These are phyloP conservation scores for Branchinecta lindahli DNA, from an alignment of 1,140 invertebrate species.

Conservation along the genomic window DNA sequence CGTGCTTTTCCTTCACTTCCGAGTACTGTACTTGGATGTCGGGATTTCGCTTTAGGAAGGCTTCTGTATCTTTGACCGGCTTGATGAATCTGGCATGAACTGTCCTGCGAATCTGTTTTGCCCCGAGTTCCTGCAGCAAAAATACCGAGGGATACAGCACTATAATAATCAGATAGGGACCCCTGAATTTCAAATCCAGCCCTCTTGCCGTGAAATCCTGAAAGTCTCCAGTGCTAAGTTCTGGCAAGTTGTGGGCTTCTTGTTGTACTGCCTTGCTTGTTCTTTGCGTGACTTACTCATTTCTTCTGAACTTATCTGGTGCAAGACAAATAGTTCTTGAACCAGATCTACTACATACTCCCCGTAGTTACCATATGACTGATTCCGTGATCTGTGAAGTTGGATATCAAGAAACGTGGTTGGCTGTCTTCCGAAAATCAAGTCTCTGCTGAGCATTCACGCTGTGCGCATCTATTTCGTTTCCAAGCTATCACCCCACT, in stretches of 20 bases:
- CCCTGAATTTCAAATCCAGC: neutral
- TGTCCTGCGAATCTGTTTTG: neutral
- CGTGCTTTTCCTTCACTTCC: too few relatives aligned
- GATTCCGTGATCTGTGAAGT: neutral
- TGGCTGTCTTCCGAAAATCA: conserved; percentile 10
- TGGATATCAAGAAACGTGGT: neutral
- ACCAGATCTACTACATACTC: neutral
- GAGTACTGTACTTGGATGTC: neutral
- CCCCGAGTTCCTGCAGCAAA: neutral
- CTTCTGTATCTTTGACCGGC: neutral
- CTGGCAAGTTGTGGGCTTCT: neutral
- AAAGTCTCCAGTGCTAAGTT: neutral
- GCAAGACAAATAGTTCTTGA: neutral
- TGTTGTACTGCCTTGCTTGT: neutral
- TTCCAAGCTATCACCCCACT: too few relatives aligned
- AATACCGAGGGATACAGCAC: neutral
- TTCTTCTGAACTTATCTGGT: neutral
- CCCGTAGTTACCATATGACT: neutral
- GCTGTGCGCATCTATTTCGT: too few relatives aligned
- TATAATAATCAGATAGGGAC: neutral
- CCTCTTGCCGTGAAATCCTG: neutral
- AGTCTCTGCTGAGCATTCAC: too few relatives aligned
- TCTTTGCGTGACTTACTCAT: neutral
- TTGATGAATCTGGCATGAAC: neutral
- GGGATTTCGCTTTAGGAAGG: neutral